phyloP scores from a whole-genome alignment of 2,888 invertebrate species.

The Aphodius sticticus region DNA sequence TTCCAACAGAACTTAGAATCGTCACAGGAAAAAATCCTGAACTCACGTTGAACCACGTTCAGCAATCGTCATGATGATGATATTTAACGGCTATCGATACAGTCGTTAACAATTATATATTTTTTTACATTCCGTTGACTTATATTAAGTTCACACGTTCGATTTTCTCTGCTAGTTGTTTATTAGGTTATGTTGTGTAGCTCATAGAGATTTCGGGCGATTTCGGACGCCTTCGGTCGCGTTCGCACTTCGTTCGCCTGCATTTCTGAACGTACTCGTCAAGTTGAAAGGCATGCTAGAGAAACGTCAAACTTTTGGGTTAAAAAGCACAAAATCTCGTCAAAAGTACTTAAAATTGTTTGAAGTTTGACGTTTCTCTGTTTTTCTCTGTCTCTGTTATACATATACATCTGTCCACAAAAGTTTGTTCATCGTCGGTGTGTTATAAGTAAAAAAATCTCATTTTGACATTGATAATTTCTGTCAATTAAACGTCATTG shows the following conservation, averaged over 20 bases:
- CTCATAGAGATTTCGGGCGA: background rate
- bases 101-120: background rate
- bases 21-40: slow-evolving; percentile 53
- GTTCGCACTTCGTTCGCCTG: background rate
- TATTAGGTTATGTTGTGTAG: slow-evolving; percentile 9
- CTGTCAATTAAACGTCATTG: background rate
- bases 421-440: no score
- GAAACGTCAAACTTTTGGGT: background rate
- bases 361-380: background rate
- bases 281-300: background rate
- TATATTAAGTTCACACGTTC: slow-evolving; percentile 36
- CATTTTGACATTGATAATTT: background rate
- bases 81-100: slow-evolving; percentile 14
- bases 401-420: background rate
- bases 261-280: background rate
- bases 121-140: slow-evolving; percentile 32
- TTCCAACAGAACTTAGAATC: slow-evolving; percentile 65
- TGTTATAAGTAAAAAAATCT: background rate
- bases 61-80: slow-evolving; percentile 15
- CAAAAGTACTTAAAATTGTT: background rate
- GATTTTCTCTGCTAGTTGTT: slow-evolving; percentile 8
- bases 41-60: slow-evolving; percentile 43
- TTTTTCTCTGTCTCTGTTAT: background rate
- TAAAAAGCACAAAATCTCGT: background rate
- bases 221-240: background rate